Percentiles rank a stretch among this genome's conserved stretches.
phyloP scores from a whole-genome alignment of 2,888 invertebrate genomes.

The Erannis defoliaria region DNA sequence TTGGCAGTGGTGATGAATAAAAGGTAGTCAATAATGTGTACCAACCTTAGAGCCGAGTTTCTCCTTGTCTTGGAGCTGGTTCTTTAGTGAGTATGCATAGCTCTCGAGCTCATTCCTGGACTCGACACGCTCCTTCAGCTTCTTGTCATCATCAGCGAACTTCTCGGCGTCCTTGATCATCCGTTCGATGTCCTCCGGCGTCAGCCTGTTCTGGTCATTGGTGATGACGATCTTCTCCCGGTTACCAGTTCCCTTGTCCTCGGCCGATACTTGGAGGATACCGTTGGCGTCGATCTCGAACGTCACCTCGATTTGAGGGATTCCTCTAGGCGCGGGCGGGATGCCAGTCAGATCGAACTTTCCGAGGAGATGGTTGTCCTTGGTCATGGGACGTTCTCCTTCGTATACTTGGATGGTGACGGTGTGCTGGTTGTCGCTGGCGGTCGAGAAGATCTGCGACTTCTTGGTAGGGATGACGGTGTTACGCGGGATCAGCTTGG shows the following conservation, averaged over 20 bases:
- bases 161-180: conserved; percentile 99
- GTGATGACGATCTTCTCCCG: conserved; percentile 99
- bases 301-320: conserved; percentile 97
- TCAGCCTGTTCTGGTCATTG: conserved; percentile 98
- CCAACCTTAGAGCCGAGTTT: conserved; percentile 95
- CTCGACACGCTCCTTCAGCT: conserved; percentile 97
- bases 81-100: conserved; percentile 98
- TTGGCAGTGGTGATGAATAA: too few species aligned
- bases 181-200: conserved; percentile 99
- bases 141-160: conserved; percentile 99
- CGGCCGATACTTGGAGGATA: conserved; percentile 98
- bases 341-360: conserved; percentile 99
- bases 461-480: conserved; percentile 99
- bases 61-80: conserved; percentile 98
- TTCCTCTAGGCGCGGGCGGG: conserved; percentile 97
- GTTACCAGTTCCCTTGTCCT: conserved; percentile 99
- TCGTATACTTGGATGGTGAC: conserved; percentile 99
- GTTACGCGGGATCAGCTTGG: conserved; percentile 98
- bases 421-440: conserved; percentile 99
- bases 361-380: conserved; percentile 99
- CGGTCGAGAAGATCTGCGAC: conserved; percentile 99
- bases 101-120: conserved; percentile 98
- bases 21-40: conserved; percentile 2
- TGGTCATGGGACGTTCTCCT: conserved; percentile 99
- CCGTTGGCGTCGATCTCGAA: conserved; percentile 98